Base-by-base conservation (phyloP, 2,888 invertebrate genomes). In the Camponotus fellah region DNA sequence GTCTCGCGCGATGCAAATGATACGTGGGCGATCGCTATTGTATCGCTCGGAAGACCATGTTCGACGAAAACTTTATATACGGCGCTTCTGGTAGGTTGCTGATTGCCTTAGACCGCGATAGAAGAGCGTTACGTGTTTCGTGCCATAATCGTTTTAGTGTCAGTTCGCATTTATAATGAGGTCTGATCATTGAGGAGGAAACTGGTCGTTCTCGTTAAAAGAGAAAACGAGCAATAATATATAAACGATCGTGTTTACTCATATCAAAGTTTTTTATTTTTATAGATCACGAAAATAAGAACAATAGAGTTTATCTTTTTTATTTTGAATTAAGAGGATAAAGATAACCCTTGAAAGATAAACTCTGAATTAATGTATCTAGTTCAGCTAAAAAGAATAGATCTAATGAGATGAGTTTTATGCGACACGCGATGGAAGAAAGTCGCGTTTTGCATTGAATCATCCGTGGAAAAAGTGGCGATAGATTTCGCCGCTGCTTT, bases 1-100 rank as follows among this genome's bases (percentile, higher is more conserved):
- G 40, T 77, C 71, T 32, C 71, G 79, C 58, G 72, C 72, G 72
- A 58, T 72, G 72, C 74, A 79, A 53, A 53, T 71, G 71, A 74
- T 74, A 74, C 74, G 79, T 74, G 72, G 79, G 79, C 60, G 60
- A 21, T 2, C 74, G 46, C 60, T 26, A 74, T 74, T 80, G 74
- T 74, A 58, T 37, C 79, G 79, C 60, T 8, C 60, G 60, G 60
- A 80, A 80, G 79, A 60, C 26, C 46, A 60, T 71, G 46, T 9
- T 12, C 8, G 26, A 53, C 34, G 75, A 60, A 71, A 79, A 21
- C 53, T 17, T 49, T 53, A 2, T n/a, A 17, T 6, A 21, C 32
- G 6, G 40, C 37, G 8, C 40, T 69, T 46, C 74, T 79, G 58
- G 72, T 8, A 43, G 58, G 32, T 62, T 32, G 49, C 71, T 53